phyloP scores from a whole-genome alignment of 2,888 invertebrate species.

The Cylindroiulus punctatus region DNA sequence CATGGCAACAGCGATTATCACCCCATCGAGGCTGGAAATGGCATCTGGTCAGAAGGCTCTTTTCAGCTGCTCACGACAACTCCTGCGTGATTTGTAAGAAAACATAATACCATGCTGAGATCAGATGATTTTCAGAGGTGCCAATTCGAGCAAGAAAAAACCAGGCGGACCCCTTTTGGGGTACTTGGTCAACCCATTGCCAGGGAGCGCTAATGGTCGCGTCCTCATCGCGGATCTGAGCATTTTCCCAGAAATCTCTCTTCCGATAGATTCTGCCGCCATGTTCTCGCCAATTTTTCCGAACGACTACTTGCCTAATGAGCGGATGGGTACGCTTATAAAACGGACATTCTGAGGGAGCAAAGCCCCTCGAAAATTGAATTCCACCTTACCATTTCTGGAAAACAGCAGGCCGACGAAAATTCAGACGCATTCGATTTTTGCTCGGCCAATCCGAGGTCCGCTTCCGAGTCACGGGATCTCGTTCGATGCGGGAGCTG shows the following conservation, averaged over 20 bases:
- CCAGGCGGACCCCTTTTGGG: neutral
- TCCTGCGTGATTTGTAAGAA: neutral
- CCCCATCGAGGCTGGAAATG: neutral
- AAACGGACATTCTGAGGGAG: neutral
- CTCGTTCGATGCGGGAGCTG: neutral
- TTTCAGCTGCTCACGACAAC: neutral
- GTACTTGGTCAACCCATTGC: neutral
- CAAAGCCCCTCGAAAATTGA: neutral
- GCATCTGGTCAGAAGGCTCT: neutral
- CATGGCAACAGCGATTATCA: neutral
- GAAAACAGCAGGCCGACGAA: conserved; percentile 27
- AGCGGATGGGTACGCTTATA: neutral
- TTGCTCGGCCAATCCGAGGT: neutral
- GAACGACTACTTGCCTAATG: neutral
- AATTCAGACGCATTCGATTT: conserved; percentile 28
- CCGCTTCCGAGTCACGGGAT: neutral
- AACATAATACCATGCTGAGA: neutral
- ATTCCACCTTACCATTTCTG: conserved; percentile 31
- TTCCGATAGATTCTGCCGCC: neutral
- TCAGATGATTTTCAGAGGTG: neutral
- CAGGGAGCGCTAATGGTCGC: neutral
- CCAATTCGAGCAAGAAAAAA: neutral
- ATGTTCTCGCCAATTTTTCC: neutral
- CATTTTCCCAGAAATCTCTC: conserved; percentile 16
- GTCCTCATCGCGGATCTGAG: neutral